Percentiles rank a stretch among this genome's conserved stretches.
Conservation (phyloP, 2,888 invertebrate genomes). For the Agrilus biguttatus region DNA sequence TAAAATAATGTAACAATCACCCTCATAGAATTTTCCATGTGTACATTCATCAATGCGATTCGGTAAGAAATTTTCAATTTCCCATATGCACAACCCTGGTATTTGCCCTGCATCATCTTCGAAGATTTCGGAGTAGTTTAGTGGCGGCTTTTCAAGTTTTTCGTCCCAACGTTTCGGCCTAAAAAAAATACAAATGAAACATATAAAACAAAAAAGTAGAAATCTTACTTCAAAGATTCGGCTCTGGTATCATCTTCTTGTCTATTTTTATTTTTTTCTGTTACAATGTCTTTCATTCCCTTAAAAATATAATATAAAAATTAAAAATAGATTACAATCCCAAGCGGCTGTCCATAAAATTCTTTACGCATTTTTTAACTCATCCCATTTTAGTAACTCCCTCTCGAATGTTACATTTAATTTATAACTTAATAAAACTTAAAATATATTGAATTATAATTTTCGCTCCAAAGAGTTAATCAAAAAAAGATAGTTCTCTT, state of each 20-base stretch:
- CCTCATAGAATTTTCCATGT: slow-evolving; percentile 97
- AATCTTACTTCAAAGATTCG: slow-evolving; percentile 54
- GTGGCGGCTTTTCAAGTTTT: slow-evolving; percentile 80
- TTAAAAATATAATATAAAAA: slow-evolving; percentile 21
- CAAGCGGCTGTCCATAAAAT: no score
- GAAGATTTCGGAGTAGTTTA: slow-evolving; percentile 96
- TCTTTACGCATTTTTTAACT: no score
- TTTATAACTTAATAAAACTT: no score
- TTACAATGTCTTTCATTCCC: slow-evolving; percentile 77
- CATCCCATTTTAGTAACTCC: no score
- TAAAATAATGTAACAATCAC: slow-evolving; percentile 94
- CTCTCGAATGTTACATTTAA: no score
- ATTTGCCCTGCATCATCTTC: slow-evolving; percentile 89
- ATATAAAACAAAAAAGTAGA: slow-evolving; percentile 1
- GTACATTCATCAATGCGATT: slow-evolving; percentile 87
- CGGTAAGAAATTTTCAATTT: slow-evolving; percentile 98
- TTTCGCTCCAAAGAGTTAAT: no score
- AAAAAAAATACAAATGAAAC: slow-evolving; percentile 9
- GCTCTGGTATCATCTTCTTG: slow-evolving; percentile 51
- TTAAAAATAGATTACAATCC: not conserved
- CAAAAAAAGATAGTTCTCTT: no score
- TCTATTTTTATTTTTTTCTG: slow-evolving; percentile 64
- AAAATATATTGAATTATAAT: no score
- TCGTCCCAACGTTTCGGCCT: slow-evolving; percentile 96
- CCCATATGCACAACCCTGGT: slow-evolving; percentile 90